These are phyloP conservation scores for Trichopria drosophilae DNA, from an alignment of 2,888 invertebrate species.

Conservation along the genomic window DNA sequence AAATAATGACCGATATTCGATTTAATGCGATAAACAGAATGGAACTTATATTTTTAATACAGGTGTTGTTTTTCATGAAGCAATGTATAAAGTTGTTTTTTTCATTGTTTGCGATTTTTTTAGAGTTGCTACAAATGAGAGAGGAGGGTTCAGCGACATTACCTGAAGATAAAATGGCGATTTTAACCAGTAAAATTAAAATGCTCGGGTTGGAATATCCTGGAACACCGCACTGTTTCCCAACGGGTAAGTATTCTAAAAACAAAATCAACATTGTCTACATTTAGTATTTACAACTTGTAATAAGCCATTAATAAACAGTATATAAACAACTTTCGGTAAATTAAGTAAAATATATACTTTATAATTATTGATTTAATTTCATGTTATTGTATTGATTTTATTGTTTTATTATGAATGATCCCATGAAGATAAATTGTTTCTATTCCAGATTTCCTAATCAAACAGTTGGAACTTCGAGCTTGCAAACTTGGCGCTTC, in stretches of 20 bases:
- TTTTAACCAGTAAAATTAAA: constrained; percentile 76
- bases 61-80: background rate
- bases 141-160: constrained; percentile 58
- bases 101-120: constrained; percentile 35
- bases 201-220: constrained; percentile 77
- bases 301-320: no score
- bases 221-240: constrained; percentile 84
- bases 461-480: constrained; percentile 76
- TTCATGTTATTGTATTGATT: constrained; percentile 11
- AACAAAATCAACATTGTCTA: no score
- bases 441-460: constrained; percentile 69
- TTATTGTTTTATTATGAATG: no score
- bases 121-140: no score
- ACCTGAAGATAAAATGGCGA: constrained; percentile 66
- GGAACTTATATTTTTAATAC: no score
- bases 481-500: constrained; percentile 74
- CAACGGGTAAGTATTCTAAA: constrained; percentile 73
- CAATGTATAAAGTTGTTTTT: background rate
- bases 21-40: no score
- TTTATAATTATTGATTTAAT: constrained; percentile 14
- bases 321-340: no score
- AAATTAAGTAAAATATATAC: no score
- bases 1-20: no score
- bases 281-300: no score
- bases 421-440: constrained; percentile 14